Evolutionary conservation across 1,140 invertebrate species (phyloP), one percentile per base, ranked within the genome.

Genomic region (Elymnias hypermnestra): DNA sequence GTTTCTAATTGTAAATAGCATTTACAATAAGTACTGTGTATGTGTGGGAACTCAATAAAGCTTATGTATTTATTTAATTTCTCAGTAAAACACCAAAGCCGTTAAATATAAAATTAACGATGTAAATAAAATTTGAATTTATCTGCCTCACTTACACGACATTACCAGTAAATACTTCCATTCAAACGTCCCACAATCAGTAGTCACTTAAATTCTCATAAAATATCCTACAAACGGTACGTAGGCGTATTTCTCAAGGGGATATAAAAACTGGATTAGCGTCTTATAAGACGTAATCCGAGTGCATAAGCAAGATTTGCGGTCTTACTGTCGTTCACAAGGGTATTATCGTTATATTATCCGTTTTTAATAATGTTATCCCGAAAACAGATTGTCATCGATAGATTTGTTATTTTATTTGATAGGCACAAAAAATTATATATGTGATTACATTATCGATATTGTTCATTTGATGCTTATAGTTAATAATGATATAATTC

Each of bases 181-280:
- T 53, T 59, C 50, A 62, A 55, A 23, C 44, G 44, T 63, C 41
- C 38, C 41, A 48, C 23, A 63, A 65, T 63, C 54, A 54, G 62
- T 57, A 72, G 61, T 78, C 61, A 67, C 63, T 77, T 78, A 78
- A 77, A 75, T 63, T 58, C 56, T 57, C 58, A 63, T 82, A 77
- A 77, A 78, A 57, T 63, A 51, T 52, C 48, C 46, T 57, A 58
- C 50, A 61, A 61, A 59, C 50, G 61, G 48, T 66, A 47, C 46
- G 69, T 68, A 54, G 69, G 72, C 63, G 64, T 70, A 51, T 61
- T 46, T 44, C 53, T 61, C 38, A 42, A 38, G 44, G 38, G 37
- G 42, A 55, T 57, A 72, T 76, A 73, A 77, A 78, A 76, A 72
- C 35, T 59, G 69, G 75, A 79, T 79, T 79, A 78, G 46, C 46